Conservation (phyloP, 2,888 invertebrate genomes). For the Scelioninae gen. 2 region DNA sequence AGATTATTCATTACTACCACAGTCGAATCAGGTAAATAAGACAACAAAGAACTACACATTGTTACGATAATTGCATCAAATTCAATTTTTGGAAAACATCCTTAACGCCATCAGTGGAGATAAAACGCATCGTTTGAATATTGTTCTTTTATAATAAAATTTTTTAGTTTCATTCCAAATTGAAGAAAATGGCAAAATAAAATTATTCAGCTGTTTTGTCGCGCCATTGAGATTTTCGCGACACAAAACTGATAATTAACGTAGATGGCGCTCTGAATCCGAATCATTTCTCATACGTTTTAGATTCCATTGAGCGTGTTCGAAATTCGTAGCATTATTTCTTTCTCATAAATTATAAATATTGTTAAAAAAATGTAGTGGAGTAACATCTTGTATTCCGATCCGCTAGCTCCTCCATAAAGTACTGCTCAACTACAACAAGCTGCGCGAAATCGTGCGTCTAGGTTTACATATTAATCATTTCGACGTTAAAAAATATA, state of each 20-base stretch:
- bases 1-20: background rate
- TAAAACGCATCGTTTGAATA: slow-evolving; percentile 36
- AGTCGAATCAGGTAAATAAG: background rate
- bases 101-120: slow-evolving; percentile 10
- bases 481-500: slow-evolving; percentile 49
- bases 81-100: slow-evolving; percentile 10
- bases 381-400: background rate
- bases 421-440: slow-evolving; percentile 17
- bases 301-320: slow-evolving; percentile 5
- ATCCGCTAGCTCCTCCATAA: background rate
- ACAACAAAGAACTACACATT: slow-evolving; percentile 1
- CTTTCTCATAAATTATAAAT: slow-evolving; percentile 11
- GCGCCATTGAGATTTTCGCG: background rate
- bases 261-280: slow-evolving; percentile 28
- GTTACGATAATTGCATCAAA: slow-evolving; percentile 2
- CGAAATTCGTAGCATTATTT: slow-evolving; percentile 5
- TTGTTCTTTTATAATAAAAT: slow-evolving; percentile 35
- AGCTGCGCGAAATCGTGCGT: slow-evolving; percentile 39
- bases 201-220: background rate
- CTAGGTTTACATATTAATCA: slow-evolving; percentile 19
- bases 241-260: slow-evolving; percentile 19
- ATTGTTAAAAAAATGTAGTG: background rate
- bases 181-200: background rate
- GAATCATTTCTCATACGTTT: slow-evolving; percentile 36
- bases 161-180: background rate